A percentile compares a stretch with the other conserved stretches of the same genome.
phyloP scores from a whole-genome alignment of 2,797 vertebrate species.

The Enteromius trimaculatus region DNA sequence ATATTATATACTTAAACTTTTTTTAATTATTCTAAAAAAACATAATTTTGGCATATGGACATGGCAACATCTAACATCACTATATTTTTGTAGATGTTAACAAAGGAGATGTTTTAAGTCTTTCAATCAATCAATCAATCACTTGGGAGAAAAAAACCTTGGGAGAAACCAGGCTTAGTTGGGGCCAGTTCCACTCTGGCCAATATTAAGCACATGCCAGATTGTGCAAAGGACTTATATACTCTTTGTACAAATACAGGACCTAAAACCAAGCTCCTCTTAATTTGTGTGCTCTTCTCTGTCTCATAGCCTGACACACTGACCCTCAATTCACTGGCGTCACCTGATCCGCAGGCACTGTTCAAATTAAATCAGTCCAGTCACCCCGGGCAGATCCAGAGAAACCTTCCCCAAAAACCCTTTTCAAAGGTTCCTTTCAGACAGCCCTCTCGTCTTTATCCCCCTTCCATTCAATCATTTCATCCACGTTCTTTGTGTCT shows the following conservation, averaged over 20 bases:
- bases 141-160: too few relatives aligned
- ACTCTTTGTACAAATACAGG: background rate
- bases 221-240: too few relatives aligned
- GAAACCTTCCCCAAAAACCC: constrained; percentile 28
- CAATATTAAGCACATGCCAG: too few relatives aligned
- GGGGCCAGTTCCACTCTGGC: too few relatives aligned
- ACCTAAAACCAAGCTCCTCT: background rate
- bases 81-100: too few relatives aligned
- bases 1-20: too few relatives aligned
- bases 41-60: too few relatives aligned
- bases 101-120: background rate
- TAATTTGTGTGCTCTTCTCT: background rate
- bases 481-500: constrained; percentile 63
- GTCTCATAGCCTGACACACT: constrained; percentile 47
- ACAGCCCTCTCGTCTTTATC: constrained; percentile 29
- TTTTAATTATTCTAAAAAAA: too few relatives aligned
- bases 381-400: constrained; percentile 39
- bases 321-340: constrained; percentile 63
- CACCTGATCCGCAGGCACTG: constrained; percentile 36
- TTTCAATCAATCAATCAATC: too few relatives aligned
- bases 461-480: constrained; percentile 45
- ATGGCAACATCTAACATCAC: background rate
- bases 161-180: too few relatives aligned
- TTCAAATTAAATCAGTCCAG: constrained; percentile 46
- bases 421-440: constrained; percentile 39